These are phyloP conservation scores for Congeria kusceri DNA, from an alignment of 2,888 invertebrate genomes.

Conservation along the genomic window DNA sequence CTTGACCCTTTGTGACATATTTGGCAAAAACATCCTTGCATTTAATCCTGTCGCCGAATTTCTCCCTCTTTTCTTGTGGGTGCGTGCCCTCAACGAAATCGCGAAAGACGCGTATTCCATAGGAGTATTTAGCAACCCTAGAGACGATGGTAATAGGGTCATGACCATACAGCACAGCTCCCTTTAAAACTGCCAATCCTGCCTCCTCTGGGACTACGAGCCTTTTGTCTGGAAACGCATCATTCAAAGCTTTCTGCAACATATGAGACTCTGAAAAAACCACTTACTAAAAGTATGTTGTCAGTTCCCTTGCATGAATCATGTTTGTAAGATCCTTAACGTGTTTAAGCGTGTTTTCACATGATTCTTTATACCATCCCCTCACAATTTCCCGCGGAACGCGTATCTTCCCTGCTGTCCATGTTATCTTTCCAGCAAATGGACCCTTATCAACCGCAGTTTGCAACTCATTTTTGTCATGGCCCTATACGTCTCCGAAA, in stretches of 20 bases:
- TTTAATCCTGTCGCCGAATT: too few species aligned
- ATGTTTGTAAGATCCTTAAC: slow-evolving; percentile 23
- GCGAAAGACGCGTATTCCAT: too few species aligned
- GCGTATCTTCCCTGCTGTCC: neutral
- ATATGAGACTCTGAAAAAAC: slow-evolving; percentile 54
- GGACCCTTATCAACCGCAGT: neutral
- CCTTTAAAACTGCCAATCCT: slow-evolving; percentile 56
- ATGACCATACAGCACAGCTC: slow-evolving; percentile 55
- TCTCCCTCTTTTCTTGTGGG: too few species aligned
- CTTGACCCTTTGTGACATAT: too few species aligned
- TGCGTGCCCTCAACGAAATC: too few species aligned
- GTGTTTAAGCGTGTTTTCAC: slow-evolving; percentile 38
- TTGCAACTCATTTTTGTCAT: slow-evolving; percentile 41
- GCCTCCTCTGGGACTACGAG: slow-evolving; percentile 57
- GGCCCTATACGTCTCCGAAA: slow-evolving; percentile 51
- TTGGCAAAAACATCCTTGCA: too few species aligned
- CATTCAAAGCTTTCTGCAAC: slow-evolving; percentile 38
- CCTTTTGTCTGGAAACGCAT: slow-evolving; percentile 31
- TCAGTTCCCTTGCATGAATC: slow-evolving; percentile 29
- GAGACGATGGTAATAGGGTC: slow-evolving; percentile 37
- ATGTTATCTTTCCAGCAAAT: slow-evolving; percentile 13
- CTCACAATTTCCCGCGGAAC: slow-evolving; percentile 15
- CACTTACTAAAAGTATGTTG: slow-evolving; percentile 53
- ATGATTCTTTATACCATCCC: slow-evolving; percentile 30
- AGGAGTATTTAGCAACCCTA: too few species aligned